phyloP scores from a whole-genome alignment of 1,140 invertebrate genomes.

The Nymphalis io region DNA sequence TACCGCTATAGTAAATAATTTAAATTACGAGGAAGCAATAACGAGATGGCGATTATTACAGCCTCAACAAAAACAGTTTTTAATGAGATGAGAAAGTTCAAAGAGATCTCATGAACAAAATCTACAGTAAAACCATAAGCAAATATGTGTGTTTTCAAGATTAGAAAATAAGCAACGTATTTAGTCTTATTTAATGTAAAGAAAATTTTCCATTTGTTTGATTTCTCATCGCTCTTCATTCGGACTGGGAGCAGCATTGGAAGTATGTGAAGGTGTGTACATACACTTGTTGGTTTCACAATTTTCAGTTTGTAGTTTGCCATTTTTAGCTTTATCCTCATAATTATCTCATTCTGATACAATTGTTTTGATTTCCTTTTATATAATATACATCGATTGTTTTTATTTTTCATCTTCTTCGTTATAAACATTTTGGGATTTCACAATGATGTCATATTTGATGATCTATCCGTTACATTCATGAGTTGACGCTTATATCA shows the following conservation, averaged over 20 bases:
- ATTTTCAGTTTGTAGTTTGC: slow-evolving; percentile 12
- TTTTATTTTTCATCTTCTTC: not conserved
- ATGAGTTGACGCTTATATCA: not conserved
- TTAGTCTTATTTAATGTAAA: slow-evolving; percentile 5
- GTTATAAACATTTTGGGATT: not conserved
- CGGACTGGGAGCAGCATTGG: slow-evolving; percentile 85
- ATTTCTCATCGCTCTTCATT: slow-evolving; percentile 63
- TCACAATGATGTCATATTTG: not conserved
- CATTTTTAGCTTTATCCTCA: slow-evolving; percentile 1
- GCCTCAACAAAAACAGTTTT: slow-evolving; percentile 1
- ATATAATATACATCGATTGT: not conserved
- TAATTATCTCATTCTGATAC: not conserved
- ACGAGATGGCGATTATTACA: not conserved
- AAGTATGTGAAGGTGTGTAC: slow-evolving; percentile 89
- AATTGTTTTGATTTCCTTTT: not conserved
- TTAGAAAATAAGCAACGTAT: slow-evolving; percentile 1
- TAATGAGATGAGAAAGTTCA: not conserved
- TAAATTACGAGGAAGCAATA: not conserved
- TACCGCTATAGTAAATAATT: not conserved
- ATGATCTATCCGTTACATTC: not conserved
- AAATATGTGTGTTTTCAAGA: slow-evolving; percentile 1
- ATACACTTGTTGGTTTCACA: slow-evolving; percentile 35
- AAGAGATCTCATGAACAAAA: not conserved
- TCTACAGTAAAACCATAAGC: slow-evolving; percentile 25
- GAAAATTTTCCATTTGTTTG: slow-evolving; percentile 23